Base-by-base conservation (phyloP, 2,888 invertebrate species). In the Formica aserva region DNA sequence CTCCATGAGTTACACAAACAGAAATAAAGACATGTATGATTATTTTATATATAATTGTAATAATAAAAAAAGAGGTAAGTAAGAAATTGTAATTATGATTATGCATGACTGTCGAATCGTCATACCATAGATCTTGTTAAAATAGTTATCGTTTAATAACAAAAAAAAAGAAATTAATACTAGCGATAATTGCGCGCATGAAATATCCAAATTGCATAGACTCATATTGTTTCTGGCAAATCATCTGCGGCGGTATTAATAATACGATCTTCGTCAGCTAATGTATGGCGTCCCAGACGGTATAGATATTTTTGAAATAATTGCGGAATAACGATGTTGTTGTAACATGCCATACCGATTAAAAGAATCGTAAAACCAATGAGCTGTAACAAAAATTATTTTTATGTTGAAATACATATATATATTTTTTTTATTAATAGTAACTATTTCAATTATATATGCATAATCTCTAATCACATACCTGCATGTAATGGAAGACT, bases 311-410 rank as follows among this genome's bases (percentile, higher is more conserved):
- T 94, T 72, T 87, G 91, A 55, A 92, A 45, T 52, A 94, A 85
- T 92, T 94, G 93, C 29, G 94, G 94, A 78, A 94, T 83, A 32
- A 97, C 88, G 0, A 97, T 93, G 63, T 97, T 96, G 91, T 98
- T 98, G 95, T 99, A 99, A 72, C 97, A 95, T 91, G 97, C 97
- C 96, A 98, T 98, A 86, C 99, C 99, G 82, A 96, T 93, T 80
- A 98, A 95, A 2, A 99, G 95, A 11, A 97, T 95, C 0, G 96
- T 92, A 93, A 98, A 98, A 6, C 98, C 98, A 89, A 98, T 94
- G 60, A 98, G 95, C 96, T 96, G 92, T 35, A 95, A 95, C 76
- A 90, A 87, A 57, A 67, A 60, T 57, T 13, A 35, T 32, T 63
- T 76, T 45, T 26, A 55, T 75, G 38, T 18, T 66, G 11, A 6